Percentiles rank a stretch among this genome's conserved stretches.
Conservation (phyloP, 2,888 invertebrate genomes). For the Acleris laterana region DNA sequence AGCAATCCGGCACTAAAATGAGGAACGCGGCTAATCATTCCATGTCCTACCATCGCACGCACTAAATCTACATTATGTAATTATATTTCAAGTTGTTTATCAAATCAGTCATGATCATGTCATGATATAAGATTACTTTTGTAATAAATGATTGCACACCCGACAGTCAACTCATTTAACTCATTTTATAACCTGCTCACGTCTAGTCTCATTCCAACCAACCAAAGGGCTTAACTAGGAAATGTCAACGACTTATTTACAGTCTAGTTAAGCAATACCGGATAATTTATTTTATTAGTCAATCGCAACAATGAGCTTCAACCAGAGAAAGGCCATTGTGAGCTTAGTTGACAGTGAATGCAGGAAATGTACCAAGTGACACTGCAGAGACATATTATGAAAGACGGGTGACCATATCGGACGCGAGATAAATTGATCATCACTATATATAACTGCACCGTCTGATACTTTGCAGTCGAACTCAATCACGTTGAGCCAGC, state of each 20-base stretch:
- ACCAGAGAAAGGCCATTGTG: slow-evolving; percentile 23
- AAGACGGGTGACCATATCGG: slow-evolving; percentile 29
- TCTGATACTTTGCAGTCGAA: slow-evolving; percentile 29
- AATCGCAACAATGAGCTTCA: slow-evolving; percentile 28
- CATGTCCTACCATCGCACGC: no score
- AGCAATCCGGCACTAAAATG: no score
- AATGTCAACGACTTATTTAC: slow-evolving; percentile 36
- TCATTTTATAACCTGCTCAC: slow-evolving; percentile 14
- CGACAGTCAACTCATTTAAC: not conserved
- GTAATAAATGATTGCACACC: not conserved
- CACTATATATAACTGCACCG: slow-evolving; percentile 30
- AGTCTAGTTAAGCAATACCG: slow-evolving; percentile 32
- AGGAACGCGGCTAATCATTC: no score
- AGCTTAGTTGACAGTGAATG: slow-evolving; percentile 15
- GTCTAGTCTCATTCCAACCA: slow-evolving; percentile 25
- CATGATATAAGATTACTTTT: no score
- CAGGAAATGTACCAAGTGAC: slow-evolving; percentile 26
- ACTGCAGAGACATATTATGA: slow-evolving; percentile 15
- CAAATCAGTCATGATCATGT: no score
- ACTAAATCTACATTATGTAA: no score
- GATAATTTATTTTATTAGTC: slow-evolving; percentile 35
- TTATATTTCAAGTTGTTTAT: no score
- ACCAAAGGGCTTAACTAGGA: slow-evolving; percentile 29
- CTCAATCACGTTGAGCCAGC: slow-evolving; percentile 27
- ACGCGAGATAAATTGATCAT: slow-evolving; percentile 31